Percentiles rank a stretch among this genome's conserved stretches.
These are phyloP conservation scores for Amblyornis subalaris DNA, from an alignment of 2,113 vertebrate species.

Conservation along the genomic window DNA sequence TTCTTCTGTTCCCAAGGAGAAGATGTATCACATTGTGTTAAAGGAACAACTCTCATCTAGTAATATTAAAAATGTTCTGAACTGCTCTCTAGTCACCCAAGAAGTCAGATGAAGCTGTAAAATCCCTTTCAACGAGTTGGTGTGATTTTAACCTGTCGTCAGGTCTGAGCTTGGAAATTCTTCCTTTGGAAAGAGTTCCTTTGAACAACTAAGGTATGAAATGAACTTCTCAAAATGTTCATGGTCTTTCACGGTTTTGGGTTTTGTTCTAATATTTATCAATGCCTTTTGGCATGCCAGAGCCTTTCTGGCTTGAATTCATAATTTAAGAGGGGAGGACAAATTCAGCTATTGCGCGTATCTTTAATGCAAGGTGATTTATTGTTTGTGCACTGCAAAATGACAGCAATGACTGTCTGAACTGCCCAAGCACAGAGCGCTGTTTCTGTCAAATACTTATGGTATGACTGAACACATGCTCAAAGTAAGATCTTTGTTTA, in stretches of 20 bases:
- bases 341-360: neutral
- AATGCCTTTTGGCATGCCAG: neutral
- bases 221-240: neutral
- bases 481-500: slow-evolving; percentile 47
- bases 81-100: neutral
- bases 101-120: neutral
- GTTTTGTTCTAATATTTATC: neutral
- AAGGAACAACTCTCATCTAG: neutral
- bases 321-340: neutral
- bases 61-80: slow-evolving; percentile 12
- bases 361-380: neutral
- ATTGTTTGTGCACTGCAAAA: neutral
- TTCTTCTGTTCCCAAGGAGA: slow-evolving; percentile 22
- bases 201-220: neutral
- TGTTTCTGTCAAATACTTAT: slow-evolving; percentile 37
- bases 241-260: neutral
- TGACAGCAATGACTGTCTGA: neutral
- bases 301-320: neutral
- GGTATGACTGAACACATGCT: slow-evolving; percentile 38
- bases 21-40: neutral
- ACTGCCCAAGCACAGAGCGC: neutral
- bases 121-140: neutral
- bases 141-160: neutral
- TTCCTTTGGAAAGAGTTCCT: neutral
- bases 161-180: neutral